Evolutionary conservation across 2,797 vertebrate species (phyloP), one percentile per base, ranked within the genome.

Genomic region (Artibeus lituratus): DNA sequence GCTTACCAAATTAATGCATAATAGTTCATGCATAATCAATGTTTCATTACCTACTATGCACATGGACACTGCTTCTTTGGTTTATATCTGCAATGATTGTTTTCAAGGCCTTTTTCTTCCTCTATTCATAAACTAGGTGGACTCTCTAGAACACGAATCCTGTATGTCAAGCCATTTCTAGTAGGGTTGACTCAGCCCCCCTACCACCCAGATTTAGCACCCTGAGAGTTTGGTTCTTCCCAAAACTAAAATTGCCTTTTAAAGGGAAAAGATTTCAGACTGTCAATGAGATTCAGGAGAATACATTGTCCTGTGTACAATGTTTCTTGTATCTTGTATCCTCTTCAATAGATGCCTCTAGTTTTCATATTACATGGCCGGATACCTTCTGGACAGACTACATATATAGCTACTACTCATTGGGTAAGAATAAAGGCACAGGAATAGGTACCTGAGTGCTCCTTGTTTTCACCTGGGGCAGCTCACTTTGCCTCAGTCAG

Each of bases 21-120:
- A 94, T 95, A 84, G 11, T 59, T 26, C 90, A 87, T 83, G 39
- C 37, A 29, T 77, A 96, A 94, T 96, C 91, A 96, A 84, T 97
- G 94, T 95, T 96, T 96, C 87, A 96, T 96, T 96, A 95, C 47
- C 29, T 7, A 51, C 35, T 92, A 85, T 70, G 76, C 19, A 81
- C 32, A 26, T 91, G 37, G 42, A 74, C 67, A 88, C 49, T 77
- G 32, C 65, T 94, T 91, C 92, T 93, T 95, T 94, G 51, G 32
- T 96, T 96, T 94, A 84, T 67, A 93, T 74, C 11, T 78, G 4
- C 32, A 96, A 59, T 83, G 85, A 81, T 87, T 90, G 39, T 94
- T 92, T 24, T 87, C 29, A 80, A 88, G 44, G 14, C 24, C 49
- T 94, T 95, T 69, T 53, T 81, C 32, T 85, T 21, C 67, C 37